Base-by-base conservation (phyloP, 2,113 vertebrate genomes). In the Eudyptes chrysolophus region DNA sequence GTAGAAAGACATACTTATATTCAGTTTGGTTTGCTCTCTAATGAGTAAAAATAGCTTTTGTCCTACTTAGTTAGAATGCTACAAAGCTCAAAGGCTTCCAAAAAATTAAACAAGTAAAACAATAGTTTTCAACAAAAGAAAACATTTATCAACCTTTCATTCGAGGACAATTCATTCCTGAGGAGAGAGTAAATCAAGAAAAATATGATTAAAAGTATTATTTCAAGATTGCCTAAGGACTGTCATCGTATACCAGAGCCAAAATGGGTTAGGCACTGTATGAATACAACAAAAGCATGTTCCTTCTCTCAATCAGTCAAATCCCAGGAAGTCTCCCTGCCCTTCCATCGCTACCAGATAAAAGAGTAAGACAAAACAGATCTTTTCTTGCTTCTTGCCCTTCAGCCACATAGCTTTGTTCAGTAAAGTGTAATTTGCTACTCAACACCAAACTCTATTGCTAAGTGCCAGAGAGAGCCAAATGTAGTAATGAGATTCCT, bases 91-190 rank as follows among this genome's bases (percentile, higher is more conserved):
- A 72, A 92, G 21, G 1, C 30, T 88, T 92, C 24, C 0, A 89
- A 58, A 94, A 95, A 74, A 18, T 32, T 60, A 80, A 85, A 29
- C 19, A 78, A 71, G 16, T 78, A 87, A 93, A 89, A 7, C 20
- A 85, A 82, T 79, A 44, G 19, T 92, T 90, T 94, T 83, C 65
- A 93, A 68, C 36, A 81, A 80, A 89, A 89, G 34, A 86, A 87
- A 93, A 77, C 30, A 40, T 76, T 78, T 84, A 36, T 89, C 19
- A 64, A 16, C 4, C 17, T 93, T 36, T 65, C 22, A 83, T 65
- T 85, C 3, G 6, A 70, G 46, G 25, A 69, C 72, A 89, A 54
- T 65, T 84, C 24, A 61, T 66, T 95, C 70, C 42, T 44, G 16
- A 76, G 38, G 32, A 82, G 44, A 77, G 42, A 49, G 16, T 48